phyloP scores from a whole-genome alignment of 2,888 invertebrate species.

The Bellardia pandia region DNA sequence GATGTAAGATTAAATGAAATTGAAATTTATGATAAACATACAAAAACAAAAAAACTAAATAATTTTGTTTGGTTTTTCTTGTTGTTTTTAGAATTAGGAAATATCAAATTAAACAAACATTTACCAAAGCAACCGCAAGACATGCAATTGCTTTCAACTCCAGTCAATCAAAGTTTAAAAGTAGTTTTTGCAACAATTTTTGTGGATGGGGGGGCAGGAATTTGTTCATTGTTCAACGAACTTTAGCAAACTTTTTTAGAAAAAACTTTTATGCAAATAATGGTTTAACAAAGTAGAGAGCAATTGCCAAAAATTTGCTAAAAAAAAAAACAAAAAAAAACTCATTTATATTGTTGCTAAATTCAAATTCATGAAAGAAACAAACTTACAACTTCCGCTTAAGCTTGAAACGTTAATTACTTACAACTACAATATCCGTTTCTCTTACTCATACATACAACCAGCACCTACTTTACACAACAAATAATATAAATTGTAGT shows the following conservation, averaged over 20 bases:
- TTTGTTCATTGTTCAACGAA: conserved; percentile 1
- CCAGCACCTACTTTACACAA: background rate
- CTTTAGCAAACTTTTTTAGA: background rate
- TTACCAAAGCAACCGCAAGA: conserved; percentile 21
- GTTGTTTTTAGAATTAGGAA: conserved; percentile 24
- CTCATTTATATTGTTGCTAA: conserved; percentile 11
- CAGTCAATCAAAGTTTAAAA: conserved; percentile 35
- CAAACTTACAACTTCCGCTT: conserved; percentile 42
- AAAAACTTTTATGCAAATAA: conserved; percentile 10
- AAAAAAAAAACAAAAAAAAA: background rate
- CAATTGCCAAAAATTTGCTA: conserved; percentile 31
- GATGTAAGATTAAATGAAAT: background rate
- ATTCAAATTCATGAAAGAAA: conserved; percentile 23
- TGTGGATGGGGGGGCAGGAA: too few relatives aligned
- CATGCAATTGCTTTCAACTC: conserved; percentile 28
- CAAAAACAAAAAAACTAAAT: background rate
- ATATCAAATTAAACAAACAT: conserved; percentile 30
- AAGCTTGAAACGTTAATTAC: conserved; percentile 51
- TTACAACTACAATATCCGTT: conserved; percentile 26
- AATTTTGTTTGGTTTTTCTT: background rate
- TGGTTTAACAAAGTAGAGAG: too few relatives aligned
- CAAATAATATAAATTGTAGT: background rate
- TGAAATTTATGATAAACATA: background rate
- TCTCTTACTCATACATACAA: conserved; percentile 18
- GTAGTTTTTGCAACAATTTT: background rate